Base-by-base conservation (phyloP, 2,888 invertebrate species). In the Spodoptera littoralis region DNA sequence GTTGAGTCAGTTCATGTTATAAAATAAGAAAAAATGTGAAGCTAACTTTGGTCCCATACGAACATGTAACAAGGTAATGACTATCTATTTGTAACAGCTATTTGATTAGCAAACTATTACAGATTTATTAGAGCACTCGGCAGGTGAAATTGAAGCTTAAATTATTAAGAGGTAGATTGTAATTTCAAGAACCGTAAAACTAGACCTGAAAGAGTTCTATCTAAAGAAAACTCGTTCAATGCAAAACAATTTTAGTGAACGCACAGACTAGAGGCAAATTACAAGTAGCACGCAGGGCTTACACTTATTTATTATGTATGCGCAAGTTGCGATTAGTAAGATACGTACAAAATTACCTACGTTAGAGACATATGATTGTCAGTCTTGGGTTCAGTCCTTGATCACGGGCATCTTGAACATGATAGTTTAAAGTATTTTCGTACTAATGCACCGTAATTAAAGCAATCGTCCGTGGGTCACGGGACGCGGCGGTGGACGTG, bases 311-410 rank as follows among this genome's bases (percentile, higher is more conserved):
- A 81, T 80, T 77, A 81, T 83, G 73, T 86, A 89, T 86, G 82
- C 85, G 86, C 84, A 87, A 83, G 77, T 86, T 82, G 87, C 85
- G 81, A 88, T 88, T 88, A 89, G 80, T 83, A 83, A 80, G 88
- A 90, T 85, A 88, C 89, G 86, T 88, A 88, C 76, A 80, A 86
- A 87, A 88, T 86, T 87, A 90, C 87, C 88, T 92, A 91, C 86
- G 86, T 88, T 86, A 89, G 88, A 92, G 92, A 92, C 93, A 89
- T 90, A 89, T 83, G 85, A 87, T 86, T 88, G 88, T 94, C 94
- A 94, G 94, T 94, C 94, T 94, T 94, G 86, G 84, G 91, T 89
- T 94, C 94, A 94, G 94, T 94, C 90, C 93, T 90, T 84, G 81
- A 88, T 90, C 89, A 92, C 92, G 92, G 90, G 89, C 92, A 92